phyloP scores from a whole-genome alignment of 1,140 invertebrate species.

The Saccostrea glomerata region DNA sequence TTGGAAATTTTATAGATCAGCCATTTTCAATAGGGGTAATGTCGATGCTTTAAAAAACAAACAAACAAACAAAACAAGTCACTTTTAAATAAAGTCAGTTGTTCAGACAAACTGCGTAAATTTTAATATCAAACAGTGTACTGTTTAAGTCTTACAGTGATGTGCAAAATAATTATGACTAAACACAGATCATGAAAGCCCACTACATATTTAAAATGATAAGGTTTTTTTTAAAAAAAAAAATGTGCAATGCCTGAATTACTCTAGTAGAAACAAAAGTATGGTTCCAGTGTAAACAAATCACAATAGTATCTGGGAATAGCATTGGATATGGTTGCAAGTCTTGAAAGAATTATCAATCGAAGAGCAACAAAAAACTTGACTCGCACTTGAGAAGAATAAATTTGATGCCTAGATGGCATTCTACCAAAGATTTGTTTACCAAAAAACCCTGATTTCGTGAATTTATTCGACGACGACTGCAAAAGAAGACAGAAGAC shows the following conservation, averaged over 20 bases:
- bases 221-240: background rate
- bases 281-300: background rate
- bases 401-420: background rate
- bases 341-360: background rate
- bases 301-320: conserved; percentile 25
- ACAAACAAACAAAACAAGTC: no score
- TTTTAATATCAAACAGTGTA: no score
- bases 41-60: no score
- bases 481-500: background rate
- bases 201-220: background rate
- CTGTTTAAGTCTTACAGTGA: no score
- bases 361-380: background rate
- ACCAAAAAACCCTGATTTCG: background rate
- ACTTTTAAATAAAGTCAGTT: no score
- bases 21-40: no score
- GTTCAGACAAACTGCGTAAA: no score
- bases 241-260: background rate
- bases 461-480: background rate
- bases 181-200: background rate
- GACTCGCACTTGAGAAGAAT: background rate
- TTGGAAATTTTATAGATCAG: no score
- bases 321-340: conserved; percentile 44
- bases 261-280: background rate
- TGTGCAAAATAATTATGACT: background rate
- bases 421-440: background rate